phyloP scores from a whole-genome alignment of 2,888 invertebrate species.

The Drosophila yooni region DNA sequence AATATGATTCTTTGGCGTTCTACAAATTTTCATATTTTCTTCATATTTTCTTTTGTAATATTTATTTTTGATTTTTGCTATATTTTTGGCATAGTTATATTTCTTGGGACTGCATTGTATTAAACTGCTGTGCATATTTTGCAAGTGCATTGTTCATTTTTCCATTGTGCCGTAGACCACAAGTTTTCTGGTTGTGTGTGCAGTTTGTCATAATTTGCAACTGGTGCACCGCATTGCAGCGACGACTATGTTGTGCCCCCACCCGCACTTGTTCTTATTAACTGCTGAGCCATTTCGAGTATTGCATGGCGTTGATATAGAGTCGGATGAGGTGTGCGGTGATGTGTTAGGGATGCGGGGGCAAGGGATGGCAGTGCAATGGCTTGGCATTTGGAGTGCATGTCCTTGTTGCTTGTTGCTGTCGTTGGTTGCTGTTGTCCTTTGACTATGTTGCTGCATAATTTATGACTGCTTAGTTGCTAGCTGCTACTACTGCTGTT shows the following conservation, averaged over 20 bases:
- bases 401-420: conserved; percentile 49
- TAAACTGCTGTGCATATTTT: conserved; percentile 12
- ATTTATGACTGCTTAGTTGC: conserved; percentile 77
- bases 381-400: conserved; percentile 59
- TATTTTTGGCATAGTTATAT: background rate
- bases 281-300: conserved; percentile 67
- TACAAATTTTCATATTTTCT: background rate
- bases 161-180: conserved; percentile 18
- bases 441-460: conserved; percentile 78
- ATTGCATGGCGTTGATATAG: conserved; percentile 56
- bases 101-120: background rate
- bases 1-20: background rate
- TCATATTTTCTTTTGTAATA: background rate
- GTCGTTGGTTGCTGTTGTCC: conserved; percentile 56
- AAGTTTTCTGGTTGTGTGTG: conserved; percentile 39
- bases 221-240: conserved; percentile 62
- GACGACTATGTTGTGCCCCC: conserved; percentile 22
- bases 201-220: conserved; percentile 76
- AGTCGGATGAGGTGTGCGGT: background rate
- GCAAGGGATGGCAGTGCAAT: conserved; percentile 29
- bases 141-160: conserved; percentile 11
- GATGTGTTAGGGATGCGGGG: background rate
- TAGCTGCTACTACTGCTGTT: conserved; percentile 12
- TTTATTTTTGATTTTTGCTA: background rate
- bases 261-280: conserved; percentile 68